Conservation (phyloP, 2,888 invertebrate species). For the Adelognathus sp. region DNA sequence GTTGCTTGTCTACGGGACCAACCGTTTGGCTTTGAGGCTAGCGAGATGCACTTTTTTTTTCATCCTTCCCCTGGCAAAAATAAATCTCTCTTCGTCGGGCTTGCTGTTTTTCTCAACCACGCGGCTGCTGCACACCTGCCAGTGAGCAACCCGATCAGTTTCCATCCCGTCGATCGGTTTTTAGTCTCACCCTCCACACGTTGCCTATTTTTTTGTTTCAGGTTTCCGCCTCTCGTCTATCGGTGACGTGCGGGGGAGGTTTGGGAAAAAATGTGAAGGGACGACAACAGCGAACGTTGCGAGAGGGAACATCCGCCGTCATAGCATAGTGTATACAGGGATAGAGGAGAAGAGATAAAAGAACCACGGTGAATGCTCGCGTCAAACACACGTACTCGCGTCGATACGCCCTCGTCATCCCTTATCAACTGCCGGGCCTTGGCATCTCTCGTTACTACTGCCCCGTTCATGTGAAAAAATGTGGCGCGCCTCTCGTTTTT, state of each 20-base stretch:
- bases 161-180: conserved; percentile 53
- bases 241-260: conserved; percentile 8
- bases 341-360: conserved; percentile 44
- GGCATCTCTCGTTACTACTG: conserved; percentile 34
- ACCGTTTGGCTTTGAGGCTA: conserved; percentile 50
- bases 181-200: conserved; percentile 38
- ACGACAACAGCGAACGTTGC: conserved; percentile 10
- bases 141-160: conserved; percentile 52
- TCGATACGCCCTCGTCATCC: conserved; percentile 61
- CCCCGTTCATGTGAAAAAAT: conserved; percentile 23
- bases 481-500: conserved; percentile 38
- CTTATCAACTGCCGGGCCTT: conserved; percentile 50
- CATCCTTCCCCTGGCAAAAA: not conserved
- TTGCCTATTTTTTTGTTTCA: conserved; percentile 7
- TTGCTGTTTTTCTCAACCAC: conserved; percentile 20
- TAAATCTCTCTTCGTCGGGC: conserved; percentile 8
- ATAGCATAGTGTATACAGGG: not conserved
- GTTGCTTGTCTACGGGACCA: conserved; percentile 1
- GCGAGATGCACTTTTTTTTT: conserved; percentile 47
- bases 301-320: not conserved
- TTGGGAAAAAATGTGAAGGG: conserved; percentile 44
- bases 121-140: conserved; percentile 51
- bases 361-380: conserved; percentile 59
- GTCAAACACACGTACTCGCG: conserved; percentile 63
- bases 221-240: conserved; percentile 4